A percentile compares a stretch with the other conserved stretches of the same genome.
Evolutionary conservation across 2,113 vertebrate species (phyloP).

Genomic region (Trogon melanurus): DNA sequence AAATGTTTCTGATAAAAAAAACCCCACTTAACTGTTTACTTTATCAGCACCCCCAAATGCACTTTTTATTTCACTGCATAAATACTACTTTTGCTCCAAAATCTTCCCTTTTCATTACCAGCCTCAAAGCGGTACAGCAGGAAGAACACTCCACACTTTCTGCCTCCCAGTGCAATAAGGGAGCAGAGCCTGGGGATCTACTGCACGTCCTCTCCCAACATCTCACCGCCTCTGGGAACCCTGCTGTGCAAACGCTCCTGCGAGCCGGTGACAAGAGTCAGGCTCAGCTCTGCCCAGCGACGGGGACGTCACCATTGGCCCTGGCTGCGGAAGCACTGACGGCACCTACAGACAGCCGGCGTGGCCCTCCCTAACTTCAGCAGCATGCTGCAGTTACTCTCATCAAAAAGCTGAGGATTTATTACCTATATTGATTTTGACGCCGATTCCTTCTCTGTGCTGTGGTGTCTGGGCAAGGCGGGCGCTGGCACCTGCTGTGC

Average conservation of each 20-base stretch:
- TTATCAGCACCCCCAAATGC: not conserved
- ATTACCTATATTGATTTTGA: too few relatives aligned
- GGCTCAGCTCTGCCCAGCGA: rapidly evolving
- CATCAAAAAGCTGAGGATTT: too few relatives aligned
- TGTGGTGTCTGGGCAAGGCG: too few relatives aligned
- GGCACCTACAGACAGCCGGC: too few relatives aligned
- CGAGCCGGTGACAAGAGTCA: not conserved
- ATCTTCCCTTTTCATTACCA: not conserved
- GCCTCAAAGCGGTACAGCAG: not conserved
- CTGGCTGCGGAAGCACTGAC: too few relatives aligned
- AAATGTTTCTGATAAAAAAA: not conserved
- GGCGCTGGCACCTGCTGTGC: too few relatives aligned
- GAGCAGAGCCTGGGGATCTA: not conserved
- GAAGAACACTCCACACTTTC: not conserved
- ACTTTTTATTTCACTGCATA: not conserved
- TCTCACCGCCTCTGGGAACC: not conserved
- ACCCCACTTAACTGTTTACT: not conserved
- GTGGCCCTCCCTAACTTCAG: too few relatives aligned
- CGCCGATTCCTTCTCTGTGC: too few relatives aligned
- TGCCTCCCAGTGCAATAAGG: rapidly evolving
- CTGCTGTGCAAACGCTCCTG: rapidly evolving
- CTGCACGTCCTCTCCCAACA: rapidly evolving
- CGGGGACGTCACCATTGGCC: not conserved
- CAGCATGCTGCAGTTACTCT: too few relatives aligned
- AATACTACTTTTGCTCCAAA: not conserved